Evolutionary conservation across 1,140 invertebrate species (phyloP).

Genomic region (Sitophilus oryzae): DNA sequence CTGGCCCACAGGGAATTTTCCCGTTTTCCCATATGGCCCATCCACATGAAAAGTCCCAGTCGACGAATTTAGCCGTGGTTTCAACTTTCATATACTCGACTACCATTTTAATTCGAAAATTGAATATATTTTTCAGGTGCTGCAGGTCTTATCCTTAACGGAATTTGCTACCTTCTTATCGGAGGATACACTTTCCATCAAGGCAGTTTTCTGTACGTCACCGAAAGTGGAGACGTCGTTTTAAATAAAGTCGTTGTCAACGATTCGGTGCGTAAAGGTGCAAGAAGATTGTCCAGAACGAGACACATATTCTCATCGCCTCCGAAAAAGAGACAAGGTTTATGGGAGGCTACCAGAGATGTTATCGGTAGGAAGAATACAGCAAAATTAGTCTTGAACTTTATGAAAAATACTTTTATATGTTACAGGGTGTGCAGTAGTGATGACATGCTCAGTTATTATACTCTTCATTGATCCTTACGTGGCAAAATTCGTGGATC

Average conservation of each 20-base stretch:
- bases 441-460: slow-evolving; percentile 59
- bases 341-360: slow-evolving; percentile 57
- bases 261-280: slow-evolving; percentile 46
- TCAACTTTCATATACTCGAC: too few species aligned
- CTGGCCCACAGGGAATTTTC: not conserved
- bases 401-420: slow-evolving; percentile 6
- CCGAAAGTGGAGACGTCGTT: slow-evolving; percentile 58
- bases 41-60: too few species aligned
- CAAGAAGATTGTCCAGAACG: slow-evolving; percentile 46
- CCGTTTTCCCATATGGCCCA: too few species aligned
- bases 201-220: slow-evolving; percentile 64
- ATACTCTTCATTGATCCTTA: slow-evolving; percentile 57
- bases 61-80: too few species aligned
- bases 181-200: slow-evolving; percentile 77
- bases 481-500: slow-evolving; percentile 67
- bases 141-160: slow-evolving; percentile 62
- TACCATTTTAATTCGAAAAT: too few species aligned
- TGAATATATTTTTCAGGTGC: slow-evolving; percentile 17
- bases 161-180: slow-evolving; percentile 65
- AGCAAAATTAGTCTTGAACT: not conserved
- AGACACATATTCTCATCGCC: slow-evolving; percentile 36
- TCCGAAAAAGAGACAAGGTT: slow-evolving; percentile 45
- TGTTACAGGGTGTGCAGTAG: slow-evolving; percentile 56
- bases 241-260: slow-evolving; percentile 51
- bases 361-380: slow-evolving; percentile 45